Evolutionary conservation across 1,140 invertebrate species (phyloP).

Genomic region (Lepidurus couesii): DNA sequence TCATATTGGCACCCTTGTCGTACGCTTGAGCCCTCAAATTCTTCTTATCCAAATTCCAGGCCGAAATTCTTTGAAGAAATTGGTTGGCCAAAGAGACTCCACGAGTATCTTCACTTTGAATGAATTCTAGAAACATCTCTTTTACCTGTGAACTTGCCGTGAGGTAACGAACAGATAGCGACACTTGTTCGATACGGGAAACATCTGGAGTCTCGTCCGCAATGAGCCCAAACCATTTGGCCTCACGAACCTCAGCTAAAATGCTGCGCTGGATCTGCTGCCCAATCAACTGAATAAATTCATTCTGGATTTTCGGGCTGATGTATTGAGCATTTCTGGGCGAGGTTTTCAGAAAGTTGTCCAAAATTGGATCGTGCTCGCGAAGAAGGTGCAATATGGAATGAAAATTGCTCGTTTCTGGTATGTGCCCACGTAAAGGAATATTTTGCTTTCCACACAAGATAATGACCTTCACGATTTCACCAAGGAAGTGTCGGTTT

Average conservation of each 20-base stretch:
- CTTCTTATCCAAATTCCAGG: not conserved
- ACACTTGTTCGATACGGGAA: not conserved
- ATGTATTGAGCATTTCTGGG: slow-evolving; percentile 2
- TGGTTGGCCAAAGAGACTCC: not conserved
- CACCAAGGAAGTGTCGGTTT: not conserved
- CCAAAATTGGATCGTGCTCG: slow-evolving; percentile 13
- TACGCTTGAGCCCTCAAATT: not conserved
- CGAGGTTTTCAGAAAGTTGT: not conserved
- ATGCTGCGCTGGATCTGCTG: not conserved
- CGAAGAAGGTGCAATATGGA: not conserved
- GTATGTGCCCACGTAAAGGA: not conserved
- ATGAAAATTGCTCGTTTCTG: not conserved
- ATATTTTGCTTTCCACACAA: slow-evolving; percentile 10
- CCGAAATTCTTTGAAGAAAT: not conserved
- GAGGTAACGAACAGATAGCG: not conserved
- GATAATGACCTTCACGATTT: not conserved
- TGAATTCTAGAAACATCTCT: not conserved
- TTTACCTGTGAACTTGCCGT: not conserved
- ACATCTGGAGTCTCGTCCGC: slow-evolving; percentile 3
- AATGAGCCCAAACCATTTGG: slow-evolving; percentile 11
- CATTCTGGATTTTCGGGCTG: slow-evolving; percentile 14
- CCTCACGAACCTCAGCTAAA: slow-evolving; percentile 2
- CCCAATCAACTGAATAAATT: not conserved
- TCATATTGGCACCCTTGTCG: not conserved
- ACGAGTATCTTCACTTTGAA: not conserved